These are phyloP conservation scores for Ferrisia virgata DNA, from an alignment of 2,888 invertebrate species.

Conservation along the genomic window DNA sequence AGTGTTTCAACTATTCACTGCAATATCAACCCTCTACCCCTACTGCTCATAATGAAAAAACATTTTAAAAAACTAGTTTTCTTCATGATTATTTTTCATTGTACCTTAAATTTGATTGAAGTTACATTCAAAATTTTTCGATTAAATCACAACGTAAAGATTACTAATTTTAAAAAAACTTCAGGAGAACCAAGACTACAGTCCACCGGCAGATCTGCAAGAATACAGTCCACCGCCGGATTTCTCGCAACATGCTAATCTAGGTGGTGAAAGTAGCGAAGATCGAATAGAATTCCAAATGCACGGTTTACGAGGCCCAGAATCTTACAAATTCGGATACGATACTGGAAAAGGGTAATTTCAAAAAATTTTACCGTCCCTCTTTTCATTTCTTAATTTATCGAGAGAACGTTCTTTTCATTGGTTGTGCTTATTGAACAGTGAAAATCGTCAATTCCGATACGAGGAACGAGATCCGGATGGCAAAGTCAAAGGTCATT, in stretches of 20 bases:
- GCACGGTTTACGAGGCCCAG: constrained; percentile 76
- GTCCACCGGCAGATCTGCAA: too few species aligned
- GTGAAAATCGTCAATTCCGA: constrained; percentile 75
- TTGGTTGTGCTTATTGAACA: constrained; percentile 52
- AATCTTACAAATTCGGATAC: constrained; percentile 78
- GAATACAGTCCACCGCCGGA: background rate
- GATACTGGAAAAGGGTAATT: constrained; percentile 78
- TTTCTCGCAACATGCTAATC: constrained; percentile 34
- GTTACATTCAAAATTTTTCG: too few species aligned
- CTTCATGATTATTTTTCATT: too few species aligned
- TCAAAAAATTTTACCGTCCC: background rate
- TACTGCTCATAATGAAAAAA: too few species aligned
- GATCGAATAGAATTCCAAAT: constrained; percentile 71
- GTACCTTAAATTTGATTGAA: too few species aligned
- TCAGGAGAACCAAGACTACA: background rate
- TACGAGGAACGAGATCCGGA: constrained; percentile 74
- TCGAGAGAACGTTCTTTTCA: background rate
- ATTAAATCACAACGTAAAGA: too few species aligned
- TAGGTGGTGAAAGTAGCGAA: constrained; percentile 46
- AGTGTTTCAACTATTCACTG: too few species aligned
- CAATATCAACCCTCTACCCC: too few species aligned
- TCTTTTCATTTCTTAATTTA: background rate
- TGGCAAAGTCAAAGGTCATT: constrained; percentile 74
- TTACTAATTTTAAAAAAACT: too few species aligned
- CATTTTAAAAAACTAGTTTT: too few species aligned